A percentile compares a stretch with the other conserved stretches of the same genome.
Evolutionary conservation across 2,888 invertebrate genomes (phyloP).

Genomic region (Chironomus tentans): DNA sequence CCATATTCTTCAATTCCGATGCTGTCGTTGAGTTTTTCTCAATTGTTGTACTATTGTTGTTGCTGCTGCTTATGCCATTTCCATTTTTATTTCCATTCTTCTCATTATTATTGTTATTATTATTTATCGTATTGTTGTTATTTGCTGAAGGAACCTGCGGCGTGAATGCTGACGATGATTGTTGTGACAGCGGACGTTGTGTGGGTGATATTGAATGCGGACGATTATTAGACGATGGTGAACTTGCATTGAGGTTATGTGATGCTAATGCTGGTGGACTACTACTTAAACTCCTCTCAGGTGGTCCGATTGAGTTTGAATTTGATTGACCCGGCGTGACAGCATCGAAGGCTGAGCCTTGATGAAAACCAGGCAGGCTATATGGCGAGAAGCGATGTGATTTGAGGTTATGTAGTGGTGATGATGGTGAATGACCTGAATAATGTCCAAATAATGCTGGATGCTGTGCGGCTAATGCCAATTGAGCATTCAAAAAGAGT

Average conservation of each 20-base stretch:
- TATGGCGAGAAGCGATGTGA: constrained; percentile 84
- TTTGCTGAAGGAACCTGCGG: constrained; percentile 44
- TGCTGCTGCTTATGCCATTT: constrained; percentile 31
- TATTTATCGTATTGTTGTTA: background rate
- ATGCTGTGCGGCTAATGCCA: constrained; percentile 80
- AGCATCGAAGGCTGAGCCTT: constrained; percentile 81
- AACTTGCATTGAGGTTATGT: constrained; percentile 35
- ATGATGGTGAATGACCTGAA: constrained; percentile 58
- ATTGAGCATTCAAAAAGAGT: constrained; percentile 78
- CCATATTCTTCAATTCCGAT: constrained; percentile 87
- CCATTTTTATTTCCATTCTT: constrained; percentile 18
- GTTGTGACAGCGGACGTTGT: constrained; percentile 44
- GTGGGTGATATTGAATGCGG: constrained; percentile 40
- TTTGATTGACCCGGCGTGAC: constrained; percentile 58
- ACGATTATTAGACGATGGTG: constrained; percentile 38
- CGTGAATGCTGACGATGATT: constrained; percentile 46
- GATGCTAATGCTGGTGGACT: constrained; percentile 37
- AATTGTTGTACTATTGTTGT: constrained; percentile 33
- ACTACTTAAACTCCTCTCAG: constrained; percentile 38
- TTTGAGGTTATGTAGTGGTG: constrained; percentile 59
- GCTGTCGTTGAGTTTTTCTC: constrained; percentile 33
- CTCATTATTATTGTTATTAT: constrained; percentile 39
- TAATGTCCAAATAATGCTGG: constrained; percentile 65
- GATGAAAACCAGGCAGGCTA: constrained; percentile 60
- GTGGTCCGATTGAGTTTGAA: constrained; percentile 43